Evolutionary conservation across 2,888 invertebrate species (phyloP).

Genomic region (Hylaea fasciaria): DNA sequence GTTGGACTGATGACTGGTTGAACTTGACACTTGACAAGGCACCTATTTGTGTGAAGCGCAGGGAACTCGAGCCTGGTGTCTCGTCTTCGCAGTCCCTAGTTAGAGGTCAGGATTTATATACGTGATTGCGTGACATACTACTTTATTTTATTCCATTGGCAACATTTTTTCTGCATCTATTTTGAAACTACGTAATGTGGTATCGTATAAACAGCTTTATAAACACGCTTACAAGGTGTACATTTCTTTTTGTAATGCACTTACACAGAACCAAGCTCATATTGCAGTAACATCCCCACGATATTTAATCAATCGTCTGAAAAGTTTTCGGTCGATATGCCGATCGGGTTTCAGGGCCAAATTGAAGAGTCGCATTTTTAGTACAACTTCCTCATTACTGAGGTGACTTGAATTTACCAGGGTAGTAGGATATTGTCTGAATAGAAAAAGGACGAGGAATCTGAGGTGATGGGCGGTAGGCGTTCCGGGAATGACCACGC

Average conservation of each 20-base stretch:
- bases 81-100: no score
- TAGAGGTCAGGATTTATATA: no score
- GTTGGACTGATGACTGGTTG: no score
- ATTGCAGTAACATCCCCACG: slow-evolving; percentile 42
- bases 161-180: no score
- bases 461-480: slow-evolving; percentile 70
- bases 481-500: slow-evolving; percentile 72
- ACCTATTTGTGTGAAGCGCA: no score
- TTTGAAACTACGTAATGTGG: no score
- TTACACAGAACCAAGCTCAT: slow-evolving; percentile 28
- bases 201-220: no score
- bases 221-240: no score
- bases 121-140: no score
- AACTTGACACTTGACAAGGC: no score
- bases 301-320: slow-evolving; percentile 81
- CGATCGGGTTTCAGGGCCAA: slow-evolving; percentile 64
- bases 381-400: slow-evolving; percentile 44
- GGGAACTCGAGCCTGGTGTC: no score
- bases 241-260: slow-evolving; percentile 41
- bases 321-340: slow-evolving; percentile 80
- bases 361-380: slow-evolving; percentile 44
- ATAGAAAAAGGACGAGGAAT: slow-evolving; percentile 60
- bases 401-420: slow-evolving; percentile 58
- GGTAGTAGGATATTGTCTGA: slow-evolving; percentile 69
- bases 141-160: no score